Conservation (phyloP, 2,113 vertebrate species). For the Desmodus rotundus region DNA sequence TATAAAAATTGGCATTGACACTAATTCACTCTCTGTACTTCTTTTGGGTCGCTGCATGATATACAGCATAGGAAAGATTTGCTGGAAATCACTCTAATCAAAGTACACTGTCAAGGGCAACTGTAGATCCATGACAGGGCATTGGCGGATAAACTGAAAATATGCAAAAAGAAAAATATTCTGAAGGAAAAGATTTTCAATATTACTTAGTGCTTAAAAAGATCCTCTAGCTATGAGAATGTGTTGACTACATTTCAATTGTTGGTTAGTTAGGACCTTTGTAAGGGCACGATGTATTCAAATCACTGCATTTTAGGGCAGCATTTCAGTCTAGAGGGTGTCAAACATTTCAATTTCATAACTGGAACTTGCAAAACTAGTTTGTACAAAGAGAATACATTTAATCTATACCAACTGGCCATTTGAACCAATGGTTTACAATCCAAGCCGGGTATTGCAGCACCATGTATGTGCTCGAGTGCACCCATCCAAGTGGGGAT, state of each 20-base stretch:
- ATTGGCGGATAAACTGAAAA: conserved; percentile 38
- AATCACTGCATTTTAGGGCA: not conserved
- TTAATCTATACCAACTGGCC: not conserved
- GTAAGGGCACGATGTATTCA: conserved; percentile 19
- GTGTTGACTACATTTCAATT: not conserved
- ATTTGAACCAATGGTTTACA: not conserved
- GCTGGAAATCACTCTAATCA: conserved; percentile 28
- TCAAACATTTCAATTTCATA: conserved; percentile 39
- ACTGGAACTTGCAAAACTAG: not conserved
- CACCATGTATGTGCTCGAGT: rapidly evolving
- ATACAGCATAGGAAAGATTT: not conserved
- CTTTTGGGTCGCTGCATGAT: not conserved
- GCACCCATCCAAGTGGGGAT: rapidly evolving
- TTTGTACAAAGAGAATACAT: not conserved
- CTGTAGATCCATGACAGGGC: not conserved
- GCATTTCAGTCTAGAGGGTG: conserved; percentile 26
- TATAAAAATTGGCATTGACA: conserved; percentile 47
- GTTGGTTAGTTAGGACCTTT: conserved; percentile 39
- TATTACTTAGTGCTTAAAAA: conserved; percentile 34
- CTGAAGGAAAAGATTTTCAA: conserved; percentile 3
- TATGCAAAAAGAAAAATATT: conserved; percentile 14
- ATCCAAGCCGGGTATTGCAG: not conserved
- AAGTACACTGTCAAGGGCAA: not conserved
- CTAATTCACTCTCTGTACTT: conserved; percentile 32
- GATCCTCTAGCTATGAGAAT: not conserved